These are phyloP conservation scores for Synchiropus splendidus DNA, from an alignment of 2,113 vertebrate genomes.

Conservation along the genomic window DNA sequence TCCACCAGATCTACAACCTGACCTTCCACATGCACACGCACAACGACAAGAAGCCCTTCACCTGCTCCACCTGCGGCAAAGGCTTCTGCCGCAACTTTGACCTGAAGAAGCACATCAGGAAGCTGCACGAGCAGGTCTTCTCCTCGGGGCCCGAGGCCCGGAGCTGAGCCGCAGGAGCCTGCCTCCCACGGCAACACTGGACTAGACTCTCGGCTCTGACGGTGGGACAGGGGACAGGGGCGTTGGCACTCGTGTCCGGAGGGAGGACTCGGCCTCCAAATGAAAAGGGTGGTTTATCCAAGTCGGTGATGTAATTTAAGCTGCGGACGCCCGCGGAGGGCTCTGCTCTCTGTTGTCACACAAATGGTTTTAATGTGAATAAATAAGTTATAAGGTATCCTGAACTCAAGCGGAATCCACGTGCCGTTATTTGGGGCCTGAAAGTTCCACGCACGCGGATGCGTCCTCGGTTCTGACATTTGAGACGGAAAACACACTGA, in stretches of 20 bases:
- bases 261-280: background rate
- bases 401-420: too few relatives aligned
- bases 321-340: constrained; percentile 14
- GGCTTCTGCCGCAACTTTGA: constrained; percentile 99
- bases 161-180: constrained; percentile 72
- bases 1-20: constrained; percentile 98
- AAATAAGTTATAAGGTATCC: constrained; percentile 55
- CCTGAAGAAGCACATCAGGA: constrained; percentile 93
- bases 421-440: too few relatives aligned
- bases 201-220: too few relatives aligned
- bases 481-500: too few relatives aligned
- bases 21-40: constrained; percentile 99
- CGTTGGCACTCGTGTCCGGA: background rate
- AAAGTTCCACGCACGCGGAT: too few relatives aligned
- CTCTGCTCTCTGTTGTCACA: constrained; percentile 39
- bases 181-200: too few relatives aligned
- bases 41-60: constrained; percentile 99
- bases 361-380: constrained; percentile 47
- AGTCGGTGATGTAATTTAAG: constrained; percentile 65
- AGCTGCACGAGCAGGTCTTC: constrained; percentile 84
- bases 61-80: constrained; percentile 92
- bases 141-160: constrained; percentile 70
- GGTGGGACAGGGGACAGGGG: too few relatives aligned
- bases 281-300: constrained; percentile 60
- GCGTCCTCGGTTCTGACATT: too few relatives aligned